Conservation (phyloP, 2,888 invertebrate genomes). For the Ligdia adustata region DNA sequence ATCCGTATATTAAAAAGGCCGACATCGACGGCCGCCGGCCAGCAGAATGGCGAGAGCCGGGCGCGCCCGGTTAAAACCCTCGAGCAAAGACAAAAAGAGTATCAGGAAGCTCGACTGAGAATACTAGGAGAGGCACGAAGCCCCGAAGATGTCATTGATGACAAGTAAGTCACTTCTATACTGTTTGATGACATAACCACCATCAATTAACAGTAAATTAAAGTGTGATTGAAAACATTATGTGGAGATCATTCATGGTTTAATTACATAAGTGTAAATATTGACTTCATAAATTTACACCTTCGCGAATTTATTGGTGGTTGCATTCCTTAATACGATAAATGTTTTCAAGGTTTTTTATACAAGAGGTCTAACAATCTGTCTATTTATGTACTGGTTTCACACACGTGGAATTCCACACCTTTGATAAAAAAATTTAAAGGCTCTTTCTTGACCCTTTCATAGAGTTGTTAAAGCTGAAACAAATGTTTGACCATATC, state of each 20-base stretch:
- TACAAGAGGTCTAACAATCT: no score
- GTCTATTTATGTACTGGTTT: no score
- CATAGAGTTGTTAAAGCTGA: no score
- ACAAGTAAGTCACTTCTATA: slow-evolving; percentile 74
- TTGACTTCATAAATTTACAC: no score
- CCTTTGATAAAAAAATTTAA: no score
- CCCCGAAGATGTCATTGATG: slow-evolving; percentile 89
- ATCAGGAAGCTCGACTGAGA: slow-evolving; percentile 94
- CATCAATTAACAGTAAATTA: slow-evolving; percentile 3
- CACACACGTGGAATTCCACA: no score
- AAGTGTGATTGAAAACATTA: slow-evolving; percentile 18
- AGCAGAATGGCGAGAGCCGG: slow-evolving; percentile 82
- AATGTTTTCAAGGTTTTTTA: no score
- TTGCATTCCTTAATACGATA: no score
- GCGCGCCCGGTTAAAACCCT: slow-evolving; percentile 91
- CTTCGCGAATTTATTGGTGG: no score
- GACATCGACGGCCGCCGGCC: slow-evolving; percentile 85
- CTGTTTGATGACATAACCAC: slow-evolving; percentile 28
- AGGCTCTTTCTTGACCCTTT: no score
- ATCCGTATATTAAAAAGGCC: slow-evolving; percentile 92
- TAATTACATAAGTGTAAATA: slow-evolving; percentile 21
- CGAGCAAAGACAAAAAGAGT: slow-evolving; percentile 96
- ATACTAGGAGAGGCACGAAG: slow-evolving; percentile 94
- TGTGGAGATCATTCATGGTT: slow-evolving; percentile 9
- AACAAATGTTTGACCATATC: no score